phyloP scores from a whole-genome alignment of 2,113 vertebrate species.

The Perognathus longimembris region DNA sequence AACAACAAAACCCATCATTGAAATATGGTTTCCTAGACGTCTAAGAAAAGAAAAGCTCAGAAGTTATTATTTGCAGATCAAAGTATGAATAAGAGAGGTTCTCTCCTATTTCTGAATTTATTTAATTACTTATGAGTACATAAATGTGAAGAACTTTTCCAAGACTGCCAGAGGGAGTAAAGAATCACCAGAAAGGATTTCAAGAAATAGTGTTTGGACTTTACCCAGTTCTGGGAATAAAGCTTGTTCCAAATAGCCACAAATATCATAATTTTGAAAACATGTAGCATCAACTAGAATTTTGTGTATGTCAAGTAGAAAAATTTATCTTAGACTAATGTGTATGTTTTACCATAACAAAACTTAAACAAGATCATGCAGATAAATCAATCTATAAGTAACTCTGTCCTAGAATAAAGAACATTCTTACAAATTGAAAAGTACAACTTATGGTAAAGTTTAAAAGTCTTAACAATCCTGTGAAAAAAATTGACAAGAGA shows the following conservation, averaged over 20 bases:
- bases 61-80: not conserved
- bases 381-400: not conserved
- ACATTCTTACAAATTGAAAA: slow-evolving; percentile 12
- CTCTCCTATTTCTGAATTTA: not conserved
- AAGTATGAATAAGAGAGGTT: not conserved
- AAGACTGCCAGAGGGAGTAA: not conserved
- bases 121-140: not conserved
- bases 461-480: not conserved
- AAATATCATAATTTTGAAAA: not conserved
- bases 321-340: not conserved
- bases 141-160: not conserved
- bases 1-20: too few relatives aligned
- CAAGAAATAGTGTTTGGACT: not conserved
- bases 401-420: not conserved
- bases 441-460: not conserved
- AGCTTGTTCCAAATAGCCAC: not conserved
- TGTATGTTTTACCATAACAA: not conserved
- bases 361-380: not conserved
- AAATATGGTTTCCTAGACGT: too few relatives aligned
- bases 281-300: not conserved
- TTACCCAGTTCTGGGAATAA: not conserved
- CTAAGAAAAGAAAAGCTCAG: not conserved
- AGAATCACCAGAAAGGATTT: not conserved
- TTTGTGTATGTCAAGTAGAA: not conserved
- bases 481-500: not conserved